Evolutionary conservation across 2,797 vertebrate genomes (phyloP), one percentile per base, ranked within the genome.

Genomic region (Antennarius maculatus): DNA sequence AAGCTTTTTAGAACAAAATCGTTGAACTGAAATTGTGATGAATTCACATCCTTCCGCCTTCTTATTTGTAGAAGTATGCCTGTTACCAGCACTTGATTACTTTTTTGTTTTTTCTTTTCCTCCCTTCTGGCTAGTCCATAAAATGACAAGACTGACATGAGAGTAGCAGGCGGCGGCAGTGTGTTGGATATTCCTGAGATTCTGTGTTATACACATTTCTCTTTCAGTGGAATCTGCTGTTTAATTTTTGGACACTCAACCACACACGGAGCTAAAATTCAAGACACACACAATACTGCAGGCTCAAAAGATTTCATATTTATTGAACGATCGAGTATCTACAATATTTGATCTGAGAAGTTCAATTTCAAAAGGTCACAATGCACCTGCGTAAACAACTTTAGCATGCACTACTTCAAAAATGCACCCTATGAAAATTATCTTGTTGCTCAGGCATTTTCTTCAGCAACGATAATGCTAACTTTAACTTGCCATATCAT

Each of bases 121-220:
- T 10, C 0, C 1, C 49, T 46, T 70, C 37, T 34, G 75, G 48
- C 37, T 41, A 37, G 12, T 70, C 58, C 73, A 49, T 76, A 10
- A 61, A 55, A 70, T 64, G 45, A 79, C 76, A 60, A 56, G 68
- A 71, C 37, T 66, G 56, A 80, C 70, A 77, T 74, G 67, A 82
- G 69, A 67, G 74, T 18, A 70, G 78, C 66, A 43, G 66, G 47
- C 71, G 77, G 74, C 83, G 81, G 82, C 81, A 82, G 77, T 84
- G 79, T 71, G 85, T 88, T 76, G 85, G 90, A 76, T 78, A 81
- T 76, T 78, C 56, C 79, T 88, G 75, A 79, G 70, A 80, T 87
- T 55, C 56, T 70, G 67, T 8, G 23, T 66, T 61, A 49, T 50
- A 29, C 62, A 47, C 31, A 62, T 62, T 70, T 55, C n/a, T 58